phyloP scores from a whole-genome alignment of 2,113 vertebrate genomes.

The Leucosticte australis region DNA sequence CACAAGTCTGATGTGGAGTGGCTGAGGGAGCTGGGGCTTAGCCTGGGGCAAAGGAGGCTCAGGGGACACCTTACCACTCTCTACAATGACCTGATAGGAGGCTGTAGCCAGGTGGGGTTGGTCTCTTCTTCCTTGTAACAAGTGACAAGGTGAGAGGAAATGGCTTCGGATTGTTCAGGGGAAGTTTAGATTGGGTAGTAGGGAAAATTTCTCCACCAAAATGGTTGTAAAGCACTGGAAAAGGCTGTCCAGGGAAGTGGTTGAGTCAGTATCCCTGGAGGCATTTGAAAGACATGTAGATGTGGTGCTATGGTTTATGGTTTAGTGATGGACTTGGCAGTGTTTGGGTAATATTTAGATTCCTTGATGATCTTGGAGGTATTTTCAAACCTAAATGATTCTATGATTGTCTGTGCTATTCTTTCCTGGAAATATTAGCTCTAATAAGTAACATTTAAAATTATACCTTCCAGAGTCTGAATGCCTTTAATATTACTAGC shows the following conservation, averaged over 20 bases:
- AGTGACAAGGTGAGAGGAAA: neutral
- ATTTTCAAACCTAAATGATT: neutral
- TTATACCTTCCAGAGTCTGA: neutral
- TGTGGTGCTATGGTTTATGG: neutral
- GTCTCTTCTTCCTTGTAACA: neutral
- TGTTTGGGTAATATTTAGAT: neutral
- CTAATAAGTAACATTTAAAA: neutral
- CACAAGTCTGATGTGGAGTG: neutral
- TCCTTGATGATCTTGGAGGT: neutral
- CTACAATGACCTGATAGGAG: neutral
- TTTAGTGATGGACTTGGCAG: neutral
- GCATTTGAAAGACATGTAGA: neutral
- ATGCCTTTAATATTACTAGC: neutral
- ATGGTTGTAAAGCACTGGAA: neutral
- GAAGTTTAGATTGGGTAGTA: neutral
- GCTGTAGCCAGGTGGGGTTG: neutral
- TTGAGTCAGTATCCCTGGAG: neutral
- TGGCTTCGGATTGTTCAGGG: neutral
- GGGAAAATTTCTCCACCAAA: neutral
- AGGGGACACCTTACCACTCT: neutral
- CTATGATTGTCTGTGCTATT: neutral
- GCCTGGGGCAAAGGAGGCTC: neutral
- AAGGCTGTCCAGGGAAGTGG: neutral
- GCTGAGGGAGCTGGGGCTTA: neutral
- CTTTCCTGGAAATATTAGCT: neutral